Evolutionary conservation across 2,113 vertebrate genomes (phyloP), one percentile per base, ranked within the genome.

Genomic region (Neotoma lepida): DNA sequence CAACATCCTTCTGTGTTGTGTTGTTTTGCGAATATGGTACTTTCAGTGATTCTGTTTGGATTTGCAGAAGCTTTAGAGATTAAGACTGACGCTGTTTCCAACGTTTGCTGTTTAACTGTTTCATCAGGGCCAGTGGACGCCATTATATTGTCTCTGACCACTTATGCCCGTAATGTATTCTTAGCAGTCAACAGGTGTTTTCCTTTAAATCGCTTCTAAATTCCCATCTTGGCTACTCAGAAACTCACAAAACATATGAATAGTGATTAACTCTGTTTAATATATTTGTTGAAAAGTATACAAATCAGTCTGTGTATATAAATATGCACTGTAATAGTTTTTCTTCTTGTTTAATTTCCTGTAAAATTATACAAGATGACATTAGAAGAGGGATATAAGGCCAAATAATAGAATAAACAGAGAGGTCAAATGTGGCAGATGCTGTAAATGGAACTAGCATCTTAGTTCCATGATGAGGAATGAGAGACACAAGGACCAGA

Each of bases 231-330:
- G 70, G 26, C 56, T 92, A 51, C 88, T 85, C 74, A 15, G 68
- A 95, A 95, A 84, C 4, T 91, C 63, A 68, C 39, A 89, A 77
- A 68, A 90, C 66, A 7, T 56, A 93, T 91, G 49, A 96, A 86
- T 24, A 92, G 49, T 88, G 71, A 18, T 30, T 71, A 78, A 24
- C 49, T 94, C 41, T 44, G 87, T 88, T 94, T 88, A 86, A 87
- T 90, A 80, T 95, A 85, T 89, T 95, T 95, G 58, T 84, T 81
- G 4, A n/a, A 92, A 91, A 91, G 54, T 95, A 94, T 77, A 87
- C 82, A 87, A 10, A 76, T 70, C 58, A 89, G 78, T 6, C 30
- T 49, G 2, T 70, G 63, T 89, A 8, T 95, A 41, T 94, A 95
- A 94, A 84, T 78, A 39, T 41, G 35, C 24, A 44, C 93, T 77